Percentiles rank a stretch among this genome's conserved stretches.
Evolutionary conservation across 2,113 vertebrate genomes (phyloP).

Genomic region (Charina bottae): DNA sequence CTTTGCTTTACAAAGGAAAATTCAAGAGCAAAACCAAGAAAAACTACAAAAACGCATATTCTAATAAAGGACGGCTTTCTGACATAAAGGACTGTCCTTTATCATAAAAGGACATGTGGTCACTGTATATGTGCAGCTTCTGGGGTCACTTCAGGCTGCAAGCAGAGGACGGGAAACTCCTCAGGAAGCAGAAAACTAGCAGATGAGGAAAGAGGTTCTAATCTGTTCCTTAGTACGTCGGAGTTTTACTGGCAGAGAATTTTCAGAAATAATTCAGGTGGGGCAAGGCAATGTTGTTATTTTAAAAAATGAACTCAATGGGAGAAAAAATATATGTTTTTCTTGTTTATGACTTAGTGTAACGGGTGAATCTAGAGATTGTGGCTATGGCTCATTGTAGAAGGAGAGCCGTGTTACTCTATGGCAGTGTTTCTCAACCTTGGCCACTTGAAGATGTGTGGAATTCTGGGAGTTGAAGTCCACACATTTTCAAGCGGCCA

Average conservation of each 20-base stretch:
- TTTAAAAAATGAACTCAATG: background rate
- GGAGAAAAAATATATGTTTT: background rate
- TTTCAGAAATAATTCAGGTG: background rate
- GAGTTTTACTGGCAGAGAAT: background rate
- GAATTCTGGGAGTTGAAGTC: background rate
- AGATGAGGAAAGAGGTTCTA: background rate
- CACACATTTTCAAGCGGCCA: background rate
- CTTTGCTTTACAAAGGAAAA: background rate
- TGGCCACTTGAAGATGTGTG: too few species aligned
- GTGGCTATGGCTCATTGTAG: too few species aligned
- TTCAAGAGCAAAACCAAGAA: background rate
- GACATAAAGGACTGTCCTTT: background rate
- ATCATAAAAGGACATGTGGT: background rate
- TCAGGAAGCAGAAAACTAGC: background rate
- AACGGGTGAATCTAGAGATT: too few species aligned
- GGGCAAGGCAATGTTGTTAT: background rate
- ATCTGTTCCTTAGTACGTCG: background rate
- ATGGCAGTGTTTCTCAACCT: background rate
- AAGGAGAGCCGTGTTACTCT: too few species aligned
- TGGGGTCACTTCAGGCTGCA: background rate
- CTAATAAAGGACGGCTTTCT: too few species aligned
- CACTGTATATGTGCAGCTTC: fast-evolving
- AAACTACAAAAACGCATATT: background rate
- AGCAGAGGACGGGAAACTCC: background rate
- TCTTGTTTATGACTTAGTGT: background rate